These are phyloP conservation scores for Drosophila pseudotakahashii DNA, from an alignment of 2,888 invertebrate species.

Conservation along the genomic window DNA sequence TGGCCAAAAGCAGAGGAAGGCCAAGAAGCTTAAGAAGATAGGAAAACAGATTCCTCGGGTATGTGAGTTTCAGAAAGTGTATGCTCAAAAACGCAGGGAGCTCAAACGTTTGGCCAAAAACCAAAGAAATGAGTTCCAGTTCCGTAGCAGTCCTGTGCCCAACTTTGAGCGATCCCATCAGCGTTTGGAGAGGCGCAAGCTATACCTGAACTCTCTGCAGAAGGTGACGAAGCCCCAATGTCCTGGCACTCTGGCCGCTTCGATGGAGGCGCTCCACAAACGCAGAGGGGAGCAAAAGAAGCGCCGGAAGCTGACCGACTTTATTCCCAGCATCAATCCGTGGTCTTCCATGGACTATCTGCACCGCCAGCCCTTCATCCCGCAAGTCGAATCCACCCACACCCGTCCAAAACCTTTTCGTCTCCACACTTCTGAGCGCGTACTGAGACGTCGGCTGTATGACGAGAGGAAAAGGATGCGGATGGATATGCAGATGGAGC, in stretches of 20 bases:
- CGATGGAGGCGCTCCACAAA: slow-evolving; percentile 35
- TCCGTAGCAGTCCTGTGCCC: slow-evolving; percentile 53
- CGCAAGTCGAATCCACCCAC: slow-evolving; percentile 33
- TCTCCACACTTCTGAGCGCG: slow-evolving; percentile 43
- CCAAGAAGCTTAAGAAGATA: neutral
- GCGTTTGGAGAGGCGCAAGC: slow-evolving; percentile 27
- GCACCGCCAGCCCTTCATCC: slow-evolving; percentile 54
- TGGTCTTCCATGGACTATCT: slow-evolving; percentile 9
- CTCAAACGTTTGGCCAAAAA: neutral
- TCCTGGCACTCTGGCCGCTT: slow-evolving; percentile 47
- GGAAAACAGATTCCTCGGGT: slow-evolving; percentile 8
- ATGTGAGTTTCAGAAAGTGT: slow-evolving; percentile 28
- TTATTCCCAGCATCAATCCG: slow-evolving; percentile 18
- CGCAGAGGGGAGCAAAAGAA: neutral
- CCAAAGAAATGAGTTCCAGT: neutral
- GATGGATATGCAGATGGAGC: slow-evolving; percentile 19
- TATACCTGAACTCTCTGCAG: slow-evolving; percentile 12
- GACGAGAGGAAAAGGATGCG: slow-evolving; percentile 23
- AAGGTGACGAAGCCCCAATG: slow-evolving; percentile 49
- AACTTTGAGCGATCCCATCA: slow-evolving; percentile 49
- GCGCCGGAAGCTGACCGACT: neutral
- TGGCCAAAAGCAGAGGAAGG: neutral
- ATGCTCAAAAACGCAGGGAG: slow-evolving; percentile 25
- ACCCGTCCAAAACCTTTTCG: slow-evolving; percentile 52
- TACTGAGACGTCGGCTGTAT: slow-evolving; percentile 37